Percentiles rank a stretch among this genome's conserved stretches.
phyloP scores from a whole-genome alignment of 1,140 invertebrate genomes.

The Lutraria rhynchaena region DNA sequence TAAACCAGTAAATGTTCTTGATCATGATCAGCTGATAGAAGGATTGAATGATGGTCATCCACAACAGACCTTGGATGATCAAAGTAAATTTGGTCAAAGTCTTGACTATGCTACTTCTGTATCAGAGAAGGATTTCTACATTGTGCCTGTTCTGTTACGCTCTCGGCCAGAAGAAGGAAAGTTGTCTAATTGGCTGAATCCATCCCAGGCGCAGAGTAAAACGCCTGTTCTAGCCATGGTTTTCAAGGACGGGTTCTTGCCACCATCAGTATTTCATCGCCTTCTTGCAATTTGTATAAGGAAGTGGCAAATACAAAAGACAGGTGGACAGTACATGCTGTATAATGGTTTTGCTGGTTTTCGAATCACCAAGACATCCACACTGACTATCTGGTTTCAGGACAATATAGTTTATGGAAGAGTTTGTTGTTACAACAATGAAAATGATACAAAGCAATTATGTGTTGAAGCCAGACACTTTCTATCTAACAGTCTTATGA shows the following conservation, averaged over 20 bases:
- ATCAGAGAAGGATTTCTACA: slow-evolving; percentile 10
- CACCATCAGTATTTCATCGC: slow-evolving; percentile 44
- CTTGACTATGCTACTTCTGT: neutral
- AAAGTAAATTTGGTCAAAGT: no score
- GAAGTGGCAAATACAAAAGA: neutral
- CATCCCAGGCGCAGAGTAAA: neutral
- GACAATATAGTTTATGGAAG: slow-evolving; percentile 39
- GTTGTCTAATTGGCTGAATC: neutral
- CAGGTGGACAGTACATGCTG: neutral
- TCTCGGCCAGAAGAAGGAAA: neutral
- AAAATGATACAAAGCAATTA: neutral
- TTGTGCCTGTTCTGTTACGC: slow-evolving; percentile 20
- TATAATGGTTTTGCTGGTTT: slow-evolving; percentile 43
- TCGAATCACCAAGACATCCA: neutral
- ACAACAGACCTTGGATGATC: no score
- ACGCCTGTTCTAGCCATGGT: slow-evolving; percentile 11
- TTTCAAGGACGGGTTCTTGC: slow-evolving; percentile 35
- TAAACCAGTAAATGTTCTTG: neutral
- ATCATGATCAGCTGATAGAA: neutral
- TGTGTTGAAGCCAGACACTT: neutral
- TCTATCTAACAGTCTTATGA: neutral
- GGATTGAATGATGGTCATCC: neutral
- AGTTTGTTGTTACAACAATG: neutral
- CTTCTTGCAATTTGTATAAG: slow-evolving; percentile 24
- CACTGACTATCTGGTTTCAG: slow-evolving; percentile 37